phyloP scores from a whole-genome alignment of 2,797 vertebrate species.

The Pseudomugil tenellus region DNA sequence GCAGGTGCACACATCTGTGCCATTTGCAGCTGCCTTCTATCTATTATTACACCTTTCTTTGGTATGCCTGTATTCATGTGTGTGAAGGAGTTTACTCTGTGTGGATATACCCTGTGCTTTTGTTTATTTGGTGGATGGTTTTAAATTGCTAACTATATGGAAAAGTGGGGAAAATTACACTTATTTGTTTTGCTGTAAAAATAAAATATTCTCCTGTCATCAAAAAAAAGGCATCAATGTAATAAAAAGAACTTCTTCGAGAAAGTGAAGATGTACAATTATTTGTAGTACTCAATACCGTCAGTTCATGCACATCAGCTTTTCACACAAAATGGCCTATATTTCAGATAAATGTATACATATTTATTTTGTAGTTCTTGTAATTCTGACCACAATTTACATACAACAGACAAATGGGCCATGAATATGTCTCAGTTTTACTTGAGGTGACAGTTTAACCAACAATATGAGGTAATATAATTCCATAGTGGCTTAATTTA shows the following conservation, averaged over 20 bases:
- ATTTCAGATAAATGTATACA: slow-evolving; percentile 4
- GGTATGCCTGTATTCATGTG: neutral
- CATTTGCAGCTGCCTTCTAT: slow-evolving; percentile 18
- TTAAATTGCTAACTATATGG: neutral
- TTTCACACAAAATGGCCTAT: slow-evolving; percentile 13
- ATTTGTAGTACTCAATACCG: neutral
- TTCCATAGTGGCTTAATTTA: slow-evolving; percentile 14
- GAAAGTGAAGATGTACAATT: neutral
- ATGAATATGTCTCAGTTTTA: slow-evolving; percentile 15
- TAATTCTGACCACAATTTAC: slow-evolving; percentile 6
- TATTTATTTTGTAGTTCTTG: slow-evolving; percentile 5
- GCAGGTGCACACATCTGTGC: slow-evolving; percentile 44
- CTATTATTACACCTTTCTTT: slow-evolving; percentile 19
- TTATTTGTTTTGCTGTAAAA: too few relatives aligned
- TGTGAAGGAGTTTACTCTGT: neutral
- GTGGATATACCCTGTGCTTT: neutral
- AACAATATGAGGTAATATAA: slow-evolving; percentile 22
- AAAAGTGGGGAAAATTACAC: too few relatives aligned
- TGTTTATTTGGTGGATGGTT: neutral
- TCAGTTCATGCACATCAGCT: neutral
- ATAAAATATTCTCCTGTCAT: neutral
- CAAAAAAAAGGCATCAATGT: too few relatives aligned
- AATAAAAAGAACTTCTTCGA: neutral
- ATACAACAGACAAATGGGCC: neutral
- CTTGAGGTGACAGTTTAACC: slow-evolving; percentile 10